Base-by-base conservation (phyloP, 1,140 invertebrate species). In the Ruditapes philippinarum region DNA sequence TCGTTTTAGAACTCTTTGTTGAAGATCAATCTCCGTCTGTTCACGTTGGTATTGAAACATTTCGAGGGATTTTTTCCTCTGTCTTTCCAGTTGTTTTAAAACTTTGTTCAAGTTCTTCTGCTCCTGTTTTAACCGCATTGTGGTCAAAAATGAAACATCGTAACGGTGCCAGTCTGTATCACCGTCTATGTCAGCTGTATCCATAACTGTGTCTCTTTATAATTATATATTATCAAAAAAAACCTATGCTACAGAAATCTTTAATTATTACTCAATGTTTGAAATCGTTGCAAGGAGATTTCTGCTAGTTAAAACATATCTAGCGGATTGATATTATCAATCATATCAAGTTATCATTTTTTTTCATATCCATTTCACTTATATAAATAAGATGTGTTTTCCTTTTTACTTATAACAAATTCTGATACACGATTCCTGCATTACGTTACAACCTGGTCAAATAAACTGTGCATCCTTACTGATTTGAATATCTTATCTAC, bases 31-130 rank as follows among this genome's bases (percentile, higher is more conserved):
- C 28, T 76, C 49, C 11, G 83, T 86, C 36, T 86, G 68, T 38
- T 86, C 83, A n/a, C 83, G 42, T 57, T 60, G 19, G n/a, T 74
- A 76, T 31, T 86, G 31, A n/a, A 38, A 62, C 68, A 62, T 78
- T 14, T 86, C 83, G 9, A 86, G 68, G 19, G 73, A 45, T 76
- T 62, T 86, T n/a, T 42, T 54, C 25, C 33, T 60, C 36, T 73
- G 65, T 49, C 33, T 86, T 31, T 74, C 51, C 17, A 86, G 7
- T 11, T 73, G 51, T 22, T 31, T 57, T n/a, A 86, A 22, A 28
- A 76, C 49, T 86, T 86, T 78, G 0, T 38, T 38, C 4, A 86
- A 33, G 62, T 86, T 86, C 36, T 38, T 74, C 25, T 76, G 42
- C 36, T 86, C 83, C 25, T 86, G 68, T 73, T 76, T 51, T 57